These are phyloP conservation scores for Triplophysa yarkandensis DNA, from an alignment of 2,797 vertebrate species.

Conservation along the genomic window DNA sequence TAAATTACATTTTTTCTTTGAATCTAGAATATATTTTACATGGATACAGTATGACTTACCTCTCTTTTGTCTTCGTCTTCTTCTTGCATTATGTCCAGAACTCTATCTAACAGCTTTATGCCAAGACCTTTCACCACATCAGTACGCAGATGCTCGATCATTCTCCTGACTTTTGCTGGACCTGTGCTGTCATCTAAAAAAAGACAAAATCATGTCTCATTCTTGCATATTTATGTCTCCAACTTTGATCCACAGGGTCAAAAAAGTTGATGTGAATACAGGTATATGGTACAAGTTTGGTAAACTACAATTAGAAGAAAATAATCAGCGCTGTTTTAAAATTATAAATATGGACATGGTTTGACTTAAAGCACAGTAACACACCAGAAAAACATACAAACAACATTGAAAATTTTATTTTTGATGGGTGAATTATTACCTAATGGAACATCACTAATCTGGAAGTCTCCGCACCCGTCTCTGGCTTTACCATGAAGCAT, in stretches of 20 bases:
- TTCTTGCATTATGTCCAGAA: constrained; percentile 89
- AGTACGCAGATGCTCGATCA: constrained; percentile 87
- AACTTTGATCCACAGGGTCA: too few species aligned
- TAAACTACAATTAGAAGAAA: too few species aligned
- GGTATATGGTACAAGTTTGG: too few species aligned
- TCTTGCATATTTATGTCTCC: too few species aligned
- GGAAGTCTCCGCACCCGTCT: constrained; percentile 76
- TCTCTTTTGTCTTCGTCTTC: constrained; percentile 87
- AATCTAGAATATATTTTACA: neutral
- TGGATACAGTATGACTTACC: constrained; percentile 66
- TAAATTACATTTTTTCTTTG: too few species aligned
- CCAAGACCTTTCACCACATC: constrained; percentile 90
- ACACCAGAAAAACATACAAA: too few species aligned
- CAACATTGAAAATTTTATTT: too few species aligned
- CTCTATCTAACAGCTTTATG: constrained; percentile 87
- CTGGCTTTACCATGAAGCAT: constrained; percentile 87
- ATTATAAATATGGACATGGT: too few species aligned
- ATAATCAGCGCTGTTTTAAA: too few species aligned
- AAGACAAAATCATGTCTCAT: too few species aligned
- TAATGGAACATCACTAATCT: constrained; percentile 80
- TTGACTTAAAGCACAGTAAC: too few species aligned
- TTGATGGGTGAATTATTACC: constrained; percentile 39
- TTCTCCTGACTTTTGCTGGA: constrained; percentile 87
- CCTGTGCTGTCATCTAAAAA: constrained; percentile 76
- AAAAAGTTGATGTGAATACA: too few species aligned